Percentiles rank a stretch among this genome's conserved stretches.
Evolutionary conservation across 2,797 vertebrate species (phyloP).

Genomic region (Pseudopleuronectes americanus): DNA sequence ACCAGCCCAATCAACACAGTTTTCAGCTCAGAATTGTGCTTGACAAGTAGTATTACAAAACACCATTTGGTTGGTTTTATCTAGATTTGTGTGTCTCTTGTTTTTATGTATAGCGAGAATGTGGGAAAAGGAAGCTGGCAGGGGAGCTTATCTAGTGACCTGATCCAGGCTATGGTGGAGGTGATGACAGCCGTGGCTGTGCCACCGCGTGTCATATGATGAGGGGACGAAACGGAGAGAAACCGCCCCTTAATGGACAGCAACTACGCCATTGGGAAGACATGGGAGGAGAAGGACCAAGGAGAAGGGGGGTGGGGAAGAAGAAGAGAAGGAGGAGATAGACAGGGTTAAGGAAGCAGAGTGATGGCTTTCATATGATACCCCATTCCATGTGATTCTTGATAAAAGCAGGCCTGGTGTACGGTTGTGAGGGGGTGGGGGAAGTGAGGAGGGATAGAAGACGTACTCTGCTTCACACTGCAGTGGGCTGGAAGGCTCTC

Average conservation of each 20-base stretch:
- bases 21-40: constrained; percentile 17
- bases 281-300: constrained; percentile 18
- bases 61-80: constrained; percentile 40
- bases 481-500: constrained; percentile 45
- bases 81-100: constrained; percentile 58
- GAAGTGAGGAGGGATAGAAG: constrained; percentile 26
- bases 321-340: constrained; percentile 26
- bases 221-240: constrained; percentile 72
- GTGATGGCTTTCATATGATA: constrained; percentile 50
- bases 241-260: constrained; percentile 67
- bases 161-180: constrained; percentile 65
- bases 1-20: constrained; percentile 31
- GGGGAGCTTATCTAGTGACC: constrained; percentile 74
- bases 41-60: constrained; percentile 25
- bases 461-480: constrained; percentile 41
- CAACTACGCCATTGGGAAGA: constrained; percentile 52
- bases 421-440: constrained; percentile 3
- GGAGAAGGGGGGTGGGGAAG: neutral
- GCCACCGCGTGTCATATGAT: constrained; percentile 78
- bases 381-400: constrained; percentile 42
- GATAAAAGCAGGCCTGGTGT: constrained; percentile 52
- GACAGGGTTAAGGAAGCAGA: constrained; percentile 36
- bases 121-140: constrained; percentile 68
- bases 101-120: constrained; percentile 67
- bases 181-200: constrained; percentile 76